Percentiles rank a stretch among this genome's conserved stretches.
Conservation (phyloP, 2,888 invertebrate species). For the Pardosa pseudoannulata region DNA sequence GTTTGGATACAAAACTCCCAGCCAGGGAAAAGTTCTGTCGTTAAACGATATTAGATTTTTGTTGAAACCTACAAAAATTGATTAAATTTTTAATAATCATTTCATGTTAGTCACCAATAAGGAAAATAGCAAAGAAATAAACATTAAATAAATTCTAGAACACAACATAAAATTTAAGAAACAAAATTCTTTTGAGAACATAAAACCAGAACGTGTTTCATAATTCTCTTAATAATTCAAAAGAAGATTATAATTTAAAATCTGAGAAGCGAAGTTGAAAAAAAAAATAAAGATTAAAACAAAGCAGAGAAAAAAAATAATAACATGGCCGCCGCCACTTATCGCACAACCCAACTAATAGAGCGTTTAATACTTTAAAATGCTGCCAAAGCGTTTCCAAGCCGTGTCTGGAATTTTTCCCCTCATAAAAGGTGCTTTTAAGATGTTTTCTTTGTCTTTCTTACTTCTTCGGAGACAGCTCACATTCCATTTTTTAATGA, state of each 20-base stretch:
- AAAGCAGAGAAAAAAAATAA: not conserved
- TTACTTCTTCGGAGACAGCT: not conserved
- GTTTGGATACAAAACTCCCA: too few relatives aligned
- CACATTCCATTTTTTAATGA: not conserved
- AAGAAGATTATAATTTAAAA: not conserved
- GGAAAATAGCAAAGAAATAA: too few relatives aligned
- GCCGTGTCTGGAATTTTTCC: not conserved
- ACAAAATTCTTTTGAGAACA: too few relatives aligned
- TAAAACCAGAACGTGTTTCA: too few relatives aligned
- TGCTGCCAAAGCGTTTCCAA: not conserved
- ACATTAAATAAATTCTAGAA: too few relatives aligned
- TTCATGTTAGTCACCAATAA: too few relatives aligned
- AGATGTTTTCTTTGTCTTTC: not conserved
- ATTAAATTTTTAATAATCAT: too few relatives aligned
- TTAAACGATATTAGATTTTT: too few relatives aligned
- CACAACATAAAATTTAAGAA: too few relatives aligned
- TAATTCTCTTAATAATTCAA: conserved; percentile 3
- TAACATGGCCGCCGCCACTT: not conserved
- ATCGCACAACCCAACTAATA: not conserved
- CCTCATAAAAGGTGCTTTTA: not conserved
- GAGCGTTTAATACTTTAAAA: not conserved
- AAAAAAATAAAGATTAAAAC: not conserved
- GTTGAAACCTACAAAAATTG: too few relatives aligned
- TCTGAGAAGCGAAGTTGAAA: not conserved
- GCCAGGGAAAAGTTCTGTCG: too few relatives aligned